These are phyloP conservation scores for Melipona beecheii DNA, from an alignment of 2,888 invertebrate species.

Conservation along the genomic window DNA sequence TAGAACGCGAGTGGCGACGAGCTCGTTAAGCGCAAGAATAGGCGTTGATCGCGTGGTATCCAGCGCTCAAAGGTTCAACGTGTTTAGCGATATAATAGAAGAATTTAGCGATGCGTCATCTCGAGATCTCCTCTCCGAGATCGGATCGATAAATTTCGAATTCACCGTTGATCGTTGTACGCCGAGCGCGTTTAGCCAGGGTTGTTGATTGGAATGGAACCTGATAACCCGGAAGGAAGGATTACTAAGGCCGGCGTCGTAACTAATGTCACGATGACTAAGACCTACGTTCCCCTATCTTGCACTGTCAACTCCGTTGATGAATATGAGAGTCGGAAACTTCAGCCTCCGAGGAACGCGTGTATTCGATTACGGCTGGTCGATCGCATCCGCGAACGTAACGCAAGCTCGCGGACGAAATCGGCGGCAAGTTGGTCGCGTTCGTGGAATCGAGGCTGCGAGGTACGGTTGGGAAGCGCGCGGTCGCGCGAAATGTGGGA, in stretches of 20 bases:
- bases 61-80: background rate
- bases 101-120: background rate
- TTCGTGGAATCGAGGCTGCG: background rate
- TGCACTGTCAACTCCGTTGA: background rate
- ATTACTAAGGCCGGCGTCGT: background rate
- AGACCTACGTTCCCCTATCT: conserved; percentile 1
- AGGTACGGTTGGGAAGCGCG: background rate
- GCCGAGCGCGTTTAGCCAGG: background rate
- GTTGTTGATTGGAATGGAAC: background rate
- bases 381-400: no score
- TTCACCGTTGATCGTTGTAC: background rate
- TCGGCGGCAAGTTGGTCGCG: background rate
- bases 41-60: conserved; percentile 6
- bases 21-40: conserved; percentile 15
- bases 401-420: background rate
- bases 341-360: background rate
- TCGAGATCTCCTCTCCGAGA: background rate
- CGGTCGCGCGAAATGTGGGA: conserved; percentile 6
- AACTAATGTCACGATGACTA: background rate
- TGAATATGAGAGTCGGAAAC: background rate
- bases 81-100: background rate
- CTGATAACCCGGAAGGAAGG: conserved; percentile 14
- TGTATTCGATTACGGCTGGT: background rate
- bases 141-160: background rate
- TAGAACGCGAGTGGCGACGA: background rate